These are phyloP conservation scores for Thaumetopoea pityocampa DNA, from an alignment of 1,140 invertebrate species.

Conservation along the genomic window DNA sequence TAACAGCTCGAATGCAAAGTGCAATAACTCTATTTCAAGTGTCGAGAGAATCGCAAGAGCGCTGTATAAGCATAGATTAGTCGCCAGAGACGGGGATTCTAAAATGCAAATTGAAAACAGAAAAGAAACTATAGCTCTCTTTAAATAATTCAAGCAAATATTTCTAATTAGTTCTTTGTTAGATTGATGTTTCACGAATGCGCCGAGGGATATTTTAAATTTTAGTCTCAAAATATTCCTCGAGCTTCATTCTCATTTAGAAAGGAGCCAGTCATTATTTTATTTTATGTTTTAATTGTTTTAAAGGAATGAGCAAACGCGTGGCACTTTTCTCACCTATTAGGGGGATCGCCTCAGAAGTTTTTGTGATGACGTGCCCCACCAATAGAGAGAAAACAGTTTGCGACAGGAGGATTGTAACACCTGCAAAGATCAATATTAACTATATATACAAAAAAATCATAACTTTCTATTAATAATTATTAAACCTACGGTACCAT, in stretches of 20 bases:
- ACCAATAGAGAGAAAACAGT: slow-evolving; percentile 99
- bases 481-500: slow-evolving; percentile 28
- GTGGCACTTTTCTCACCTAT: slow-evolving; percentile 86
- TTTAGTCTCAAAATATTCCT: slow-evolving; percentile 35
- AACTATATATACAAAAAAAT: slow-evolving; percentile 52
- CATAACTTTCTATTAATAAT: slow-evolving; percentile 34
- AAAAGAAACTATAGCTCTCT: slow-evolving; percentile 42
- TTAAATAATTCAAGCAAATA: slow-evolving; percentile 45
- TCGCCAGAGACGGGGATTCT: slow-evolving; percentile 43
- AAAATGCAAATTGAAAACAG: slow-evolving; percentile 55
- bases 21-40: slow-evolving; percentile 49
- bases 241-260: slow-evolving; percentile 34
- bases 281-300: slow-evolving; percentile 35
- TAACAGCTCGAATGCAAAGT: slow-evolving; percentile 39
- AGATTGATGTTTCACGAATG: slow-evolving; percentile 43
- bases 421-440: slow-evolving; percentile 89
- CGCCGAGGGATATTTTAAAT: slow-evolving; percentile 43
- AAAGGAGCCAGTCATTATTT: slow-evolving; percentile 29
- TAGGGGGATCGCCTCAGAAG: slow-evolving; percentile 97
- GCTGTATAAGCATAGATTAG: slow-evolving; percentile 48
- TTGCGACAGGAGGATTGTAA: slow-evolving; percentile 99
- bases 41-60: slow-evolving; percentile 40
- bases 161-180: slow-evolving; percentile 50
- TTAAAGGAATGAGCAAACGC: slow-evolving; percentile 28
- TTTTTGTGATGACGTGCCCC: slow-evolving; percentile 97